phyloP scores from a whole-genome alignment of 2,888 invertebrate genomes.

The Xestia ashworthii region DNA sequence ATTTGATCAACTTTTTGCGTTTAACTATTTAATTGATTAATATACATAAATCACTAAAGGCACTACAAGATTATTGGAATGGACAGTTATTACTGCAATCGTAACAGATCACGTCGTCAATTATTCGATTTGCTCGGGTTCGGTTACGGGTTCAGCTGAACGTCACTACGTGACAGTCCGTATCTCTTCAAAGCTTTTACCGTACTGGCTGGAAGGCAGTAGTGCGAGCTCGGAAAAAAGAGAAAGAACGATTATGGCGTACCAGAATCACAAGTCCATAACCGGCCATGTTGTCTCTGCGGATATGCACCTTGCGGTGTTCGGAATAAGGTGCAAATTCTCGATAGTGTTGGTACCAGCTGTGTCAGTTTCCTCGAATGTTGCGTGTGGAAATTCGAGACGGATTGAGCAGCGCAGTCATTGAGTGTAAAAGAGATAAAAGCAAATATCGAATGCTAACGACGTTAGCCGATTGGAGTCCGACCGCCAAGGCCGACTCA shows the following conservation, averaged over 20 bases:
- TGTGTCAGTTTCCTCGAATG: constrained; percentile 87
- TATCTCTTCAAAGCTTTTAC: constrained; percentile 82
- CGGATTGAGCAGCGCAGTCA: constrained; percentile 79
- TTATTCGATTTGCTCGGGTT: constrained; percentile 81
- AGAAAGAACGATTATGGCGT: constrained; percentile 87
- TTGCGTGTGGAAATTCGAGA: constrained; percentile 87
- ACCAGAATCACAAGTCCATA: constrained; percentile 75
- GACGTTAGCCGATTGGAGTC: constrained; percentile 80
- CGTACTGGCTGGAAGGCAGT: constrained; percentile 87
- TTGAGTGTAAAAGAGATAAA: constrained; percentile 84
- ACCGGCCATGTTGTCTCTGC: constrained; percentile 62
- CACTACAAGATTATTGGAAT: constrained; percentile 66
- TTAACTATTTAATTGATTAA: constrained; percentile 57
- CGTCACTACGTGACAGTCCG: constrained; percentile 79
- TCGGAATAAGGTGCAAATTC: constrained; percentile 76
- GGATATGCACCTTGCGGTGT: constrained; percentile 70
- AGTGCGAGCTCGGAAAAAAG: constrained; percentile 85
- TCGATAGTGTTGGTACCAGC: constrained; percentile 73
- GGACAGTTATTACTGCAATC: constrained; percentile 70
- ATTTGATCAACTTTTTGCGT: constrained; percentile 60
- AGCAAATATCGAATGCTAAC: constrained; percentile 74
- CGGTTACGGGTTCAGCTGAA: constrained; percentile 76
- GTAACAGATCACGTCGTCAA: constrained; percentile 76
- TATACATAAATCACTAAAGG: constrained; percentile 64
- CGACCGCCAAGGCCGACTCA: constrained; percentile 88